A percentile compares a stretch with the other conserved stretches of the same genome.
Conservation (phyloP, 1,140 invertebrate species). For the Ptiloglossa arizonensis region DNA sequence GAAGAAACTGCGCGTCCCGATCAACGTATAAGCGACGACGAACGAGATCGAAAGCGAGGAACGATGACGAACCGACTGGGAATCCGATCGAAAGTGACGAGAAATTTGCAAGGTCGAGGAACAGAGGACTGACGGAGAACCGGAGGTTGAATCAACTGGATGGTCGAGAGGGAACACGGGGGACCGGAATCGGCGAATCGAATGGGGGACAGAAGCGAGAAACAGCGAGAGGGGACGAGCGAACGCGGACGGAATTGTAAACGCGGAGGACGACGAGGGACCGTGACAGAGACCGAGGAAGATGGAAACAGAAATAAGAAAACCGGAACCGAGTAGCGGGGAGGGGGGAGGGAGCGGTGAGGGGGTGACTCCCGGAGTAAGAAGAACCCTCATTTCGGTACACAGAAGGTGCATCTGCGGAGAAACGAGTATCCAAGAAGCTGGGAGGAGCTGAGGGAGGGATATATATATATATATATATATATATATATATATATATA, state of each 20-base stretch:
- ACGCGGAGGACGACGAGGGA: conserved; percentile 21
- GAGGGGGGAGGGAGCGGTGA: not conserved
- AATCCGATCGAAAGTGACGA: not conserved
- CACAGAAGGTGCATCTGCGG: conserved; percentile 31
- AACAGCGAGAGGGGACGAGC: conserved; percentile 3
- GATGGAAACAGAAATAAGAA: conserved; percentile 34
- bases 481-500: too few relatives aligned
- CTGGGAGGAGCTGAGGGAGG: conserved; percentile 12
- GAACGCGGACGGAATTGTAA: conserved; percentile 27
- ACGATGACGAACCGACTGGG: too few relatives aligned
- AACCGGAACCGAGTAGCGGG: not conserved
- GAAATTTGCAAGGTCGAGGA: not conserved
- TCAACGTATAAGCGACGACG: too few relatives aligned
- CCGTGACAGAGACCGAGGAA: conserved; percentile 20
- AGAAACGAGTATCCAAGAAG: conserved; percentile 31
- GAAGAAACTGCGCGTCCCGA: too few relatives aligned
- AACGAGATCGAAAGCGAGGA: too few relatives aligned
- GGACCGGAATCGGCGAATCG: not conserved
- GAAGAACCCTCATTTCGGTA: conserved; percentile 42
- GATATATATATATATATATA: too few relatives aligned
- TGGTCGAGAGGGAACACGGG: too few relatives aligned
- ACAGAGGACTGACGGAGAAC: too few relatives aligned
- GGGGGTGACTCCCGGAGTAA: not conserved
- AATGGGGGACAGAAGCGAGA: not conserved
- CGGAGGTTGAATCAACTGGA: too few relatives aligned